Evolutionary conservation across 2,797 vertebrate species (phyloP).

Genomic region (Leptoclinus maculatus): DNA sequence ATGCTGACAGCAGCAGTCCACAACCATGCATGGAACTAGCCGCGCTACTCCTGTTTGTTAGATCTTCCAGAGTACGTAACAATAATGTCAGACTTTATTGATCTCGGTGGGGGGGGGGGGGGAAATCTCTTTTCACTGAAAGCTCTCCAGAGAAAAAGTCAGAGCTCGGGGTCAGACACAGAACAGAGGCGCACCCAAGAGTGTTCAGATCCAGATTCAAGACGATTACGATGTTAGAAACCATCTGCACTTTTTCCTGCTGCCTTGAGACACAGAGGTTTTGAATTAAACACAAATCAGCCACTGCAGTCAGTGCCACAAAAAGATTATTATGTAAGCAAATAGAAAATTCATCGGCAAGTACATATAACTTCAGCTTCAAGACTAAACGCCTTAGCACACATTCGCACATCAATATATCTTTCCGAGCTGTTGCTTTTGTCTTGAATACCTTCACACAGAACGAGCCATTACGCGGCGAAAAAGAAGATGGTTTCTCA

Average conservation of each 20-base stretch:
- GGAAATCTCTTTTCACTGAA: conserved; percentile 29
- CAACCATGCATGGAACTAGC: conserved; percentile 52
- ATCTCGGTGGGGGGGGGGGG: conserved; percentile 17
- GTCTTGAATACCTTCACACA: too few relatives aligned
- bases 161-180: conserved; percentile 24
- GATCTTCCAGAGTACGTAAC: conserved; percentile 36
- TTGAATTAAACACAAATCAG: conserved; percentile 17
- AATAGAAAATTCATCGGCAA: conserved; percentile 10
- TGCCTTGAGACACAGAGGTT: conserved; percentile 15
- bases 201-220: conserved; percentile 24
- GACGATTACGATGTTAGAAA: background rate
- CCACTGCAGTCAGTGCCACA: background rate
- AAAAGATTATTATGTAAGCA: background rate
- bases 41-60: conserved; percentile 23
- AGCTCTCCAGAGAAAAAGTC: conserved; percentile 31
- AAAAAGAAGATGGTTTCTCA: too few relatives aligned
- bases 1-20: conserved; percentile 74
- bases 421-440: too few relatives aligned
- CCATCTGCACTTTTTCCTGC: conserved; percentile 7
- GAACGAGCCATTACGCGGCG: too few relatives aligned
- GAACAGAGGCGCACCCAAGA: conserved; percentile 22
- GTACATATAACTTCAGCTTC: background rate
- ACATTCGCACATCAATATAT: too few relatives aligned
- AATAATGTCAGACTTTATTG: conserved; percentile 42
- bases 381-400: background rate